Percentiles rank a stretch among this genome's conserved stretches.
Conservation (phyloP, 2,797 vertebrate genomes). For the Euthynnus affinis region DNA sequence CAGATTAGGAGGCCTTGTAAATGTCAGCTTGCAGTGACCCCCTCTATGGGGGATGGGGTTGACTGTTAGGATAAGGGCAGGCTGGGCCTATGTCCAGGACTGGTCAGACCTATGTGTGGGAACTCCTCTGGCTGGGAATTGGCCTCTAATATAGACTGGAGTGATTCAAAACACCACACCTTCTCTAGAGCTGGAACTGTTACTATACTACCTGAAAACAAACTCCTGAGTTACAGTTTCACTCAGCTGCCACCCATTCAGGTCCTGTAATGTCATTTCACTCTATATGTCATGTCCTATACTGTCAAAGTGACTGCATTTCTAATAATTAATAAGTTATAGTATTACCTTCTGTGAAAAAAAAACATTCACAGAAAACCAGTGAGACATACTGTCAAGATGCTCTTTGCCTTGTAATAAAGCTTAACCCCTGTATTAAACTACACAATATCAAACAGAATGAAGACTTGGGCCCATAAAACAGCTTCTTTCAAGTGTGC, state of each 20-base stretch:
- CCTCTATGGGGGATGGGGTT: conserved; percentile 60
- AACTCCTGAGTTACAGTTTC: conserved; percentile 3
- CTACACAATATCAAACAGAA: conserved; percentile 66
- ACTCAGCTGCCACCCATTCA: background rate
- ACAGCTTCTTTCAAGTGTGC: conserved; percentile 63
- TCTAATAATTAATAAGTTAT: conserved; percentile 4
- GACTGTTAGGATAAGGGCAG: conserved; percentile 57
- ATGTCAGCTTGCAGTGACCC: conserved; percentile 76
- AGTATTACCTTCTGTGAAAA: conserved; percentile 17
- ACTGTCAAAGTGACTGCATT: background rate
- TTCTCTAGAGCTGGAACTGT: background rate
- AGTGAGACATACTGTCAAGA: conserved; percentile 40
- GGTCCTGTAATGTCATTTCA: background rate
- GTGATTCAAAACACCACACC: conserved; percentile 13
- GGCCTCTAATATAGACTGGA: background rate
- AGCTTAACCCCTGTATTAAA: conserved; percentile 54
- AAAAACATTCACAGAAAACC: conserved; percentile 16
- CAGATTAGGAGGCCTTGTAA: conserved; percentile 79
- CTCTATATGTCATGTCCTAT: background rate
- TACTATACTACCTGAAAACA: background rate
- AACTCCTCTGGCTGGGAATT: conserved; percentile 34
- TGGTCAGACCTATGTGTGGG: conserved; percentile 33
- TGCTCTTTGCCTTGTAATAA: conserved; percentile 59
- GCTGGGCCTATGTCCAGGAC: conserved; percentile 46
- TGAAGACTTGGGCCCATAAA: conserved; percentile 53